Base-by-base conservation (phyloP, 2,888 invertebrate species). In the Carterocephalus palaemon region DNA sequence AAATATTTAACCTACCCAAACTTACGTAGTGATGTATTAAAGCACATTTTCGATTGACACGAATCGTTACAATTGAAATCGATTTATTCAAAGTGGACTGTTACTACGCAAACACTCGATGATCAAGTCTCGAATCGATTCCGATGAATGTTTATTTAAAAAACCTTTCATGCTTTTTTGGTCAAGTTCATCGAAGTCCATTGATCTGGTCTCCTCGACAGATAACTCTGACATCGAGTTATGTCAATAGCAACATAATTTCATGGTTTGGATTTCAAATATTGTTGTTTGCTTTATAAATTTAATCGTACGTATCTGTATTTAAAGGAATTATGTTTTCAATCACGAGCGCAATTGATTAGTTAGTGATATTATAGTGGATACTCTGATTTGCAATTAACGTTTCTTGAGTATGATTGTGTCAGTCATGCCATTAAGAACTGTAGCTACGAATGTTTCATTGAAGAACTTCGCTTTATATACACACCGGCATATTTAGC, bases 51-150 rank as follows among this genome's bases (percentile, higher is more conserved):
- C 37, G 37, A 48, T 33, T 51, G 52, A 37, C 23, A 19, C 23
- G 10, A 10, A 6, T 39, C 29, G 50, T 51, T 56, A 64, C 62
- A 70, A 67, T 63, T 56, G 59, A 71, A 82, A 76, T 78, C 76
- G 75, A 79, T 79, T 79, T 76, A 75, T 75, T 73, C 67, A 75
- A 79, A 72, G 70, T 76, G 71, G 74, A 72, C 73, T 83, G 80
- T 83, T 83, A 80, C 83, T 80, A 79, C 81, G 79, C 79, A 85
- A 85, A 85, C 70, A 84, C 77, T 79, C 58, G 42, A 63, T 70
- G 75, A 73, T 77, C 75, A 71, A 72, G 75, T 58, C 67, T 70
- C 71, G 73, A 78, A 82, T 80, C 76, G 73, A 76, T 79, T 75
- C 68, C 70, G 63, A 67, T 64, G 66, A 68, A 72, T 84, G 73